Base-by-base conservation (phyloP, 2,797 vertebrate species). In the Triplophysa yarkandensis region DNA sequence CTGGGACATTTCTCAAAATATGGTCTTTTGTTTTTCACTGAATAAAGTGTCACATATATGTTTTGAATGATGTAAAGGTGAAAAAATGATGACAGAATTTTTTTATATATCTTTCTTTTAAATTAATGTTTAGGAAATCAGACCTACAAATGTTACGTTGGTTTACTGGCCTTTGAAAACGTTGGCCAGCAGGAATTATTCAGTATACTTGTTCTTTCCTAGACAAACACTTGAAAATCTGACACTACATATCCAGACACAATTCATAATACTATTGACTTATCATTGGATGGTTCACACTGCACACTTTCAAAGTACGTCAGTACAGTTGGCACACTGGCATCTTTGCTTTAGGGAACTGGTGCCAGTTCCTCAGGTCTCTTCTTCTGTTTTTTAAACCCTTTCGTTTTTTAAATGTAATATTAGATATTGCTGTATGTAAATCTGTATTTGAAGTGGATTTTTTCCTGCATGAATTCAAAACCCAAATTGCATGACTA, bases 161-260 rank as follows among this genome's bases (percentile, higher is more conserved):
- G 14, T 28, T 64, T 17, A 50, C 2, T 71, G 69, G 44, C 25
- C 4, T 55, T n/a, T 50, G 57, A 48, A 23, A 28, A 63, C 23
- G 30, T 41, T 63, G 19, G 44, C 30, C 14, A 63, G 44, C 1
- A 2, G 19, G 23, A 63, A 72, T 36, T 32, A 21, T 50, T 41
- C 48, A 46, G 32, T 32, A 48, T 39, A 25, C 52, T 39, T 71
- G 36, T 21, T 52, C 1, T 0, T 52, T 39, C 6, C 16, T 3
- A 36, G 6, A 27, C 32, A 39, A 30, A 72, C 58, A 21, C 43
- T 27, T 21, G 32, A 17, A 55, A 57, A 30, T 57, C 27, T 57
- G 54, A 57, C 54, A 52, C 69, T 50, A 16, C 36, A 55, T 28
- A 23, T 39, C 41, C 46, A 41, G 60, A 50, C 32, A 17, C 27